Base-by-base conservation (phyloP, 2,888 invertebrate genomes). In the Macaria notata region DNA sequence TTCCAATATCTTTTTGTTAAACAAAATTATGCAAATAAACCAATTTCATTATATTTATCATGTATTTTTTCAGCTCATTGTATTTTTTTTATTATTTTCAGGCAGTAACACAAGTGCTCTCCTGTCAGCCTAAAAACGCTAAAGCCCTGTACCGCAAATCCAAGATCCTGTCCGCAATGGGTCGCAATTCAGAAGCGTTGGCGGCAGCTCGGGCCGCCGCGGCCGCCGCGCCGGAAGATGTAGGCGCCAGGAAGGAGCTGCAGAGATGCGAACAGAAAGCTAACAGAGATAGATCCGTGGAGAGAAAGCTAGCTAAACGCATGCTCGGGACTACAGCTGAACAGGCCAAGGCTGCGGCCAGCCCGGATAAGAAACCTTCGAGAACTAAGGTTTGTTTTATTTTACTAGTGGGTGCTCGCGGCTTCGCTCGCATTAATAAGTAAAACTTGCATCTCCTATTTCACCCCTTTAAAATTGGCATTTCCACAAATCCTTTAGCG, bases 81-180 rank as follows among this genome's bases (percentile, higher is more conserved):
- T 30, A 9, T 0, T 3, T 45, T 46, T 7, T 1, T n/a, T 9
- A 38, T 1, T 49, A 3, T 9, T 63, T 63, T 0, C 93, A 94
- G 82, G 96, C 97, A 6, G 95, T 98, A 33, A 95, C 96, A 50
- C 93, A 94, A 75, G 98, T 98, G 3, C 87, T 98, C 9, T 92
- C 94, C 62, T 95, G 96, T 74, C 96, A 98, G 78, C 97, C 98
- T 0, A 88, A 94, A 60, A 98, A 98, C 88, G 95, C 97, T 0
- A 98, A 98, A 84, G 98, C 98, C 0, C 87, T 98, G 9, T 98
- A 95, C 80, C 94, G 98, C 73, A 97, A 98, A 57, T 80, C 88
- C 0, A 85, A 88, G 49, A 91, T 92, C 31, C 72, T 92, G 0
- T 79, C 86, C 1, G 84, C 85, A 0, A 88, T 89, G 88, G 91